Evolutionary conservation across 2,113 vertebrate species (phyloP), one percentile per base, ranked within the genome.

Genomic region (Brachionichthys hirsutus): DNA sequence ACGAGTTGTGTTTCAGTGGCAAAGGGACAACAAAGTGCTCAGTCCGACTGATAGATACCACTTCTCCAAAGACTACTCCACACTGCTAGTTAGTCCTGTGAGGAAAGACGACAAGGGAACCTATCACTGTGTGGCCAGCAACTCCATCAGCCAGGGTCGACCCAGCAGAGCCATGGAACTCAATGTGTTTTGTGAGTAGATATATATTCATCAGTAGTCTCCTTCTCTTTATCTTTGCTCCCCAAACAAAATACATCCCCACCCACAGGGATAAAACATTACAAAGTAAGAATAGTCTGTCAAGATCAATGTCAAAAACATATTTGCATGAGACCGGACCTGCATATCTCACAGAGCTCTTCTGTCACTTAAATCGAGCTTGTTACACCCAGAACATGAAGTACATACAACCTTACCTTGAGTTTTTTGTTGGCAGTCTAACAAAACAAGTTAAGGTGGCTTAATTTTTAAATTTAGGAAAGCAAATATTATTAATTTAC

Each of bases 131-230:
- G 48, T 78, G 66, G 90, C 72, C 34, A 82, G 60, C 17, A 93
- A 93, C 73, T 40, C 76, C 0, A 79, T 92, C 61, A 92, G 89
- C 62, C 40, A 11, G 12, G 40, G 35, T 9, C 52, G 9, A 5
- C 6, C 17, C 34, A 91, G 90, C 79, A 46, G 42, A 12, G 18
- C 46, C 1, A 18, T 70, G 58, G 83, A 87, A 0, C 87, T 92
- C 49, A 89, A 50, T 14, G 86, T 93, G 22, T 92, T 85, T 69
- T 93, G 92, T 93, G 63, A 92, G 92, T 92, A 54, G 1, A 38
- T 19, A 3, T 10, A 17, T 10, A 17, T 14, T 9, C 6, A 14
- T 57, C 14, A 34, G 0, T 22, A 5, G 35, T 42, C 8, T 34
- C 9, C 7, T n/a, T 44, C 3, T 49, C 30, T 11, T 60, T 47